Percentiles rank a stretch among this genome's conserved stretches.
These are phyloP conservation scores for Phytoseiulus persimilis DNA, from an alignment of 2,888 invertebrate genomes.

Conservation along the genomic window DNA sequence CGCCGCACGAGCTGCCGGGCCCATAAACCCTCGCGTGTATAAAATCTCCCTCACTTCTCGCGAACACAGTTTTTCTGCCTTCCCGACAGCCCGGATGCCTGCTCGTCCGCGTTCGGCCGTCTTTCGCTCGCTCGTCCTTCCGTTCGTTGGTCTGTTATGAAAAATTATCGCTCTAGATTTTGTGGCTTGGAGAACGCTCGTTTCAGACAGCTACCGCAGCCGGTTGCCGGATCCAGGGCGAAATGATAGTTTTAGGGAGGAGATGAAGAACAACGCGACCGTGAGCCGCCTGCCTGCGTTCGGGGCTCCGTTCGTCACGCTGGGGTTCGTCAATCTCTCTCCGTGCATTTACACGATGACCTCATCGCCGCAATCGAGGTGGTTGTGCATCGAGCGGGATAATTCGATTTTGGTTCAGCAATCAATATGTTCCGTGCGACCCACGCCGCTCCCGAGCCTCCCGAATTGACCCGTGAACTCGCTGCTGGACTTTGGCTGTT, in stretches of 20 bases:
- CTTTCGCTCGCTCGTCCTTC: neutral
- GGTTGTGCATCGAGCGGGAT: neutral
- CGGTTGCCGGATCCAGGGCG: neutral
- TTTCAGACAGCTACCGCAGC: neutral
- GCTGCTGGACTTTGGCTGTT: neutral
- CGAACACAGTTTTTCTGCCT: neutral
- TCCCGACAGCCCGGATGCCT: neutral
- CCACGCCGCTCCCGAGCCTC: neutral
- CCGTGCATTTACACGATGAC: neutral
- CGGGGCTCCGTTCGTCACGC: neutral
- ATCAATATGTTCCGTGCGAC: neutral
- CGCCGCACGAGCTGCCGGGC: neutral
- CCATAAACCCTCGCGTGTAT: constrained; percentile 5
- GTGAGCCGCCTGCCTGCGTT: neutral
- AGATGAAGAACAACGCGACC: neutral
- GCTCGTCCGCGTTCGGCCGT: neutral
- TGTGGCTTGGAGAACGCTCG: neutral
- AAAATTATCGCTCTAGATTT: neutral
- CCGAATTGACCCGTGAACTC: neutral
- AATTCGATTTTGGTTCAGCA: neutral
- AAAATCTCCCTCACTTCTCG: neutral
- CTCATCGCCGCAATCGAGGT: neutral
- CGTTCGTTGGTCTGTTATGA: neutral
- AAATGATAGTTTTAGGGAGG: neutral
- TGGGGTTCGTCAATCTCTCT: neutral